phyloP scores from a whole-genome alignment of 1,140 invertebrate genomes.

The Apis florea region DNA sequence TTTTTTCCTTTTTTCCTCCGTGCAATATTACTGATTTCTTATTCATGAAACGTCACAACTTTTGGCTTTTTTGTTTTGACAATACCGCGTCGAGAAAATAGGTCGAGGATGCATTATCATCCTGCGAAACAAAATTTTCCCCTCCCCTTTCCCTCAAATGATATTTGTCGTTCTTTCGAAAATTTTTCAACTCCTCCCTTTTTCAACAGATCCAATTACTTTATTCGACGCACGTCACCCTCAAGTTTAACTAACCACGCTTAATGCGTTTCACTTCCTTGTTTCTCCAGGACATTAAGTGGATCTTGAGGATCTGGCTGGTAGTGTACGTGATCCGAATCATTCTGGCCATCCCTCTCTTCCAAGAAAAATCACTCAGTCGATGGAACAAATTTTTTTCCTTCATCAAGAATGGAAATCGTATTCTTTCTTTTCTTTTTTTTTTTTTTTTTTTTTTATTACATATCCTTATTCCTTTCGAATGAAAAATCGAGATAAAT shows the following conservation, averaged over 20 bases:
- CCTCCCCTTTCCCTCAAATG: too few relatives aligned
- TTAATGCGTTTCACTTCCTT: not conserved
- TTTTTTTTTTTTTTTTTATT: not conserved
- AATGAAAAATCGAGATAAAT: not conserved
- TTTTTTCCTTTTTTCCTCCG: too few relatives aligned
- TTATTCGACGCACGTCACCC: not conserved
- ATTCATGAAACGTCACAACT: not conserved
- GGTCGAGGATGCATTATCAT: not conserved
- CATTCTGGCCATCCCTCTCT: not conserved
- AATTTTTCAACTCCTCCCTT: not conserved
- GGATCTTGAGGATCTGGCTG: not conserved
- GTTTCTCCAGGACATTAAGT: not conserved
- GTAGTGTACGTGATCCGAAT: conserved; percentile 20
- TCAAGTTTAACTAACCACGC: not conserved
- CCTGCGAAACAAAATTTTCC: not conserved
- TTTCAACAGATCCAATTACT: too few relatives aligned
- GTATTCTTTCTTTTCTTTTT: too few relatives aligned
- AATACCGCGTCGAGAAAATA: not conserved
- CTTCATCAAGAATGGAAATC: not conserved
- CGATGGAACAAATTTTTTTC: not conserved
- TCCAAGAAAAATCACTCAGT: not conserved
- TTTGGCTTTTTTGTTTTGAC: not conserved
- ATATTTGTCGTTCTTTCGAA: too few relatives aligned
- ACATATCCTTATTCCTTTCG: not conserved
- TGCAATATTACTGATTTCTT: not conserved